Conservation (phyloP, 1,140 invertebrate genomes). For the Homalodisca vitripennis region DNA sequence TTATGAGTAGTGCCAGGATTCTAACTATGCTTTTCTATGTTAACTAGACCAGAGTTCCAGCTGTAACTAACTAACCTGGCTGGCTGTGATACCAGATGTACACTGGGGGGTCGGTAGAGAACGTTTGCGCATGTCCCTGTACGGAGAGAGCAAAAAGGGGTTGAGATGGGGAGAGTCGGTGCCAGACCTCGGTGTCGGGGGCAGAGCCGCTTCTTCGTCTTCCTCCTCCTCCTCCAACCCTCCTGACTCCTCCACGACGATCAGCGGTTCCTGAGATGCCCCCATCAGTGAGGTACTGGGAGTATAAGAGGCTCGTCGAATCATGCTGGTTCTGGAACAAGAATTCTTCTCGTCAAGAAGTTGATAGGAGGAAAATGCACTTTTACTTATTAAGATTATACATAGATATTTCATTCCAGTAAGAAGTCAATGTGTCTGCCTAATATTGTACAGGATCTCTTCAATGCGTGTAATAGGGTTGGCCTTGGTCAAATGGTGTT, state of each 20-base stretch:
- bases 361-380: too few species aligned
- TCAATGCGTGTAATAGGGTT: too few species aligned
- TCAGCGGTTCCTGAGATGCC: constrained; percentile 62
- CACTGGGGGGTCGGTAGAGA: constrained; percentile 79
- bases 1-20: too few species aligned
- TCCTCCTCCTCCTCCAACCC: constrained; percentile 62
- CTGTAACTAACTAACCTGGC: constrained; percentile 66
- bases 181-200: constrained; percentile 55
- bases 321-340: too few species aligned
- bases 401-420: too few species aligned
- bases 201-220: constrained; percentile 47
- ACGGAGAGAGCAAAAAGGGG: constrained; percentile 76
- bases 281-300: constrained; percentile 40
- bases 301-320: constrained; percentile 49
- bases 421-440: too few species aligned
- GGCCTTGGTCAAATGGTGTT: too few species aligned
- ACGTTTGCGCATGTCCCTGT: constrained; percentile 72
- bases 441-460: too few species aligned
- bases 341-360: too few species aligned
- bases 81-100: constrained; percentile 78
- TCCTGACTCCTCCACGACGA: constrained; percentile 75
- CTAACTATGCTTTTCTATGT: too few species aligned
- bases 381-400: too few species aligned
- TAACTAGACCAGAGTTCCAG: too few species aligned
- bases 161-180: constrained; percentile 70